Evolutionary conservation across 92 coral and sea anemone species (phyloP), one percentile per base, ranked within the genome.

Genomic region (Nematostella vectensis): DNA sequence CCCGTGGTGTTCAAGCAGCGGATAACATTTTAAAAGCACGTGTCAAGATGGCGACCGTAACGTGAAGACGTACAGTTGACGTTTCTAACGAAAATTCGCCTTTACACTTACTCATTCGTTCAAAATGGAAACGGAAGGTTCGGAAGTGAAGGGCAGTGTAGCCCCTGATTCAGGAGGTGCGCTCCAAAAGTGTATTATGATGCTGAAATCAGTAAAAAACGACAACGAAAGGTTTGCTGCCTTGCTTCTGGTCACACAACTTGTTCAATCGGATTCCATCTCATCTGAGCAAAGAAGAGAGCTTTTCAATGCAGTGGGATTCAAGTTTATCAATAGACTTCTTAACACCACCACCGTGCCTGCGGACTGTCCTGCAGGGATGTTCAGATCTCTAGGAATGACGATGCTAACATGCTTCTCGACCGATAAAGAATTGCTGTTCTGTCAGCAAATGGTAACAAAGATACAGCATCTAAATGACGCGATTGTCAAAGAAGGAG

Each of bases 221-320:
- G 98, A 91, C 81, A 91, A 75, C 58, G 98, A 91, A 52, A 72
- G 86, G 1, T 74, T 91, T 38, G 98, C 96, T 30, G 80, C 84
- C 1, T 65, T 91, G 11, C 77, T 85, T 22, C 58, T 91, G 37
- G 86, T 91, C 25, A 74, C 95, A 1, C 84, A 83, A 38, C 56
- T 91, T 6, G 83, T 91, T 11, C 67, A 79, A 24, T 81, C 94
- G 10, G 70, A 82, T 50, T 51, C 31, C 25, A 12, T 83, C 3
- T 84, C 74, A 49, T 21, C 64, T 17, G 44, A 55, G 2, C 88
- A 79, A 16, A 72, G 95, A 47, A 44, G 81, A 17, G 61, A 48
- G 28, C 56, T 91, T 8, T 91, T 81, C 48, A 68, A 86, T 12
- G 87, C 96, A 2, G 71, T 91, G 39, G 98, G 95, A 4, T 77